These are phyloP conservation scores for Datnioides undecimradiatus DNA, from an alignment of 2,113 vertebrate genomes.

Conservation along the genomic window DNA sequence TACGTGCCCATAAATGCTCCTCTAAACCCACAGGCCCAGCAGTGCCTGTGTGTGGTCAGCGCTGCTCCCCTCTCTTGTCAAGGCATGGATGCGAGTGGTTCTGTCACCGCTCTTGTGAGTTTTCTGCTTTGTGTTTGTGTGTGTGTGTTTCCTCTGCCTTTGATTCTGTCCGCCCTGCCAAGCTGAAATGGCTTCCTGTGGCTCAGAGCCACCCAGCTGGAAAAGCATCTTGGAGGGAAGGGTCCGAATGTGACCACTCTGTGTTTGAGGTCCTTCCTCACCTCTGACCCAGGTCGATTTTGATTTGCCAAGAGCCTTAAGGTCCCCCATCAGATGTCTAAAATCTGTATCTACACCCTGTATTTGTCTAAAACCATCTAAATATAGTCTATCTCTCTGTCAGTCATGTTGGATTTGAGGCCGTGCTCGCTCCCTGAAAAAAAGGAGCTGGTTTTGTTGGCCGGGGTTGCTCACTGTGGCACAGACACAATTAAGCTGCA, in stretches of 20 bases:
- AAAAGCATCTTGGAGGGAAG: constrained; percentile 57
- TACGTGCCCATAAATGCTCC: constrained; percentile 1
- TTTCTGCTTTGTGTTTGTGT: constrained; percentile 43
- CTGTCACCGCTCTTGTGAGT: constrained; percentile 39
- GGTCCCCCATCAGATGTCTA: not conserved
- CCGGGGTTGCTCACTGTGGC: constrained; percentile 36
- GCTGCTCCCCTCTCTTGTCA: constrained; percentile 15
- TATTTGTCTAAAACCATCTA: constrained; percentile 7
- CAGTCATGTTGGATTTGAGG: constrained; percentile 21
- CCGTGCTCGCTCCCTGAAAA: constrained; percentile 38
- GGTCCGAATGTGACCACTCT: constrained; percentile 46
- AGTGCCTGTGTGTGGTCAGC: constrained; percentile 43
- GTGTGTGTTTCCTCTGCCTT: constrained; percentile 51
- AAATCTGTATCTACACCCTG: too few relatives aligned
- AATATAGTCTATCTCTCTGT: not conserved
- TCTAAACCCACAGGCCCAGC: constrained; percentile 9
- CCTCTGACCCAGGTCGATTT: constrained; percentile 47
- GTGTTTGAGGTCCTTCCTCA: constrained; percentile 40
- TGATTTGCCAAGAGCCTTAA: constrained; percentile 30
- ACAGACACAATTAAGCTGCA: constrained; percentile 55
- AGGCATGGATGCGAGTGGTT: constrained; percentile 28
- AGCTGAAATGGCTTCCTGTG: constrained; percentile 71
- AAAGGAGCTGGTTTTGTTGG: constrained; percentile 41
- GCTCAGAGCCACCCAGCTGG: constrained; percentile 67
- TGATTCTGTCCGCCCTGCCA: constrained; percentile 56